These are phyloP conservation scores for Ceriagrion tenellum DNA, from an alignment of 2,888 invertebrate species.

Conservation along the genomic window DNA sequence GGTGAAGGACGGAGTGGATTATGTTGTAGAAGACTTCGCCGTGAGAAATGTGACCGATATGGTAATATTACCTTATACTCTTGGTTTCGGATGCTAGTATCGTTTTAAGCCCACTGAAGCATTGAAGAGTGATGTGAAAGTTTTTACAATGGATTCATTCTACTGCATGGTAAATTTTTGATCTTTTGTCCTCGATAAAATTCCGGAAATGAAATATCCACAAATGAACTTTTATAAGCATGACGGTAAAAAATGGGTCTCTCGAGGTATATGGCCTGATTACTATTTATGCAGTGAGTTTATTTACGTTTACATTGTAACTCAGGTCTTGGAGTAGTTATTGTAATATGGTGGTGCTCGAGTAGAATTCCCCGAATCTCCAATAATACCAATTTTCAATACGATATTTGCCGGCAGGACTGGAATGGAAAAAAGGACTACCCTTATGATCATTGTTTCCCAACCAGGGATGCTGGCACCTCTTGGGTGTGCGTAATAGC, in stretches of 20 bases:
- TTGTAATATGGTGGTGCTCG: no score
- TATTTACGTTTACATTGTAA: no score
- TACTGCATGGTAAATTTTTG: background rate
- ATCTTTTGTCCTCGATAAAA: background rate
- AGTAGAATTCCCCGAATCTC: no score
- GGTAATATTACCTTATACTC: background rate
- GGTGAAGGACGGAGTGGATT: background rate
- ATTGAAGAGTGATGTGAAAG: background rate
- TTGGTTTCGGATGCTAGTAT: background rate
- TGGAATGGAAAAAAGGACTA: no score
- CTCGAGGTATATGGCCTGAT: background rate
- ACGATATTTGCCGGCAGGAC: no score
- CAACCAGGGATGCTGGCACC: no score
- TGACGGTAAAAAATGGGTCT: background rate
- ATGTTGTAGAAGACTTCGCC: background rate
- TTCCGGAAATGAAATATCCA: background rate
- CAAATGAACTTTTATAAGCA: background rate
- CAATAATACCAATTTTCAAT: no score
- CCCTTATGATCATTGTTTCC: no score
- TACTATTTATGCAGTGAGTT: background rate
- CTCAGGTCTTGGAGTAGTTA: no score
- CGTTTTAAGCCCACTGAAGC: background rate
- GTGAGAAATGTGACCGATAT: background rate
- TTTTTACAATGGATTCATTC: background rate
- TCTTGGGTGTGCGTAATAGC: no score